Conservation (phyloP, 2,888 invertebrate species). For the Cheilosia scutellata region DNA sequence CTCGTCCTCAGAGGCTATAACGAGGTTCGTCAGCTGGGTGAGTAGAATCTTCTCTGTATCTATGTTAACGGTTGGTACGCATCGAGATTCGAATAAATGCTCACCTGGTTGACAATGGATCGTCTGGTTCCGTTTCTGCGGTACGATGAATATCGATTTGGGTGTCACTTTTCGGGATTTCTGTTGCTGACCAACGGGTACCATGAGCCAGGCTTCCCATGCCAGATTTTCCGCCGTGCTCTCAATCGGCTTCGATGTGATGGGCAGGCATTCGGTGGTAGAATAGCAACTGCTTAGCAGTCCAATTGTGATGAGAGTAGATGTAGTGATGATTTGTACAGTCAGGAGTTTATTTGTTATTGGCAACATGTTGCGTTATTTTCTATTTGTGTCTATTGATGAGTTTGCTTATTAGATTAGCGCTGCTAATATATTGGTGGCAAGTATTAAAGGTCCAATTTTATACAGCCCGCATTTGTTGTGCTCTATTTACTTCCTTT, state of each 20-base stretch:
- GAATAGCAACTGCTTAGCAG: conserved; percentile 44
- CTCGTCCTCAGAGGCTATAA: conserved; percentile 77
- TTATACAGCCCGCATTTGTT: conserved; percentile 21
- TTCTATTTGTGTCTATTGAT: background rate
- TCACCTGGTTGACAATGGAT: conserved; percentile 80
- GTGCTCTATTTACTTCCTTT: conserved; percentile 3
- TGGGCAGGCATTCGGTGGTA: conserved; percentile 79
- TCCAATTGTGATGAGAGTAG: conserved; percentile 48
- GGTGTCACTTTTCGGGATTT: conserved; percentile 83
- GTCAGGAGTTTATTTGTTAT: conserved; percentile 49
- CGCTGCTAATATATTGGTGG: conserved; percentile 29
- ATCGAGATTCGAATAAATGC: conserved; percentile 80
- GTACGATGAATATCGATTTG: conserved; percentile 83
- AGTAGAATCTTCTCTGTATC: conserved; percentile 78
- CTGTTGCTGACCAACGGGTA: conserved; percentile 81
- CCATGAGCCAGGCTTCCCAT: conserved; percentile 83
- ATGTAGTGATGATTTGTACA: conserved; percentile 58
- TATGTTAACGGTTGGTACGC: conserved; percentile 82
- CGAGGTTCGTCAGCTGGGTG: conserved; percentile 78
- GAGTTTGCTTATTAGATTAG: conserved; percentile 23
- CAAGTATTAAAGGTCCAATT: conserved; percentile 26
- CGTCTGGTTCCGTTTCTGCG: conserved; percentile 76
- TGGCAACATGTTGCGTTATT: conserved; percentile 57
- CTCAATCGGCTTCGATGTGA: conserved; percentile 84
- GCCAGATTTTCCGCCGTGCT: conserved; percentile 83